Percentiles rank a stretch among this genome's conserved stretches.
Evolutionary conservation across 1,140 invertebrate genomes (phyloP).

Genomic region (Brachionus sp.): DNA sequence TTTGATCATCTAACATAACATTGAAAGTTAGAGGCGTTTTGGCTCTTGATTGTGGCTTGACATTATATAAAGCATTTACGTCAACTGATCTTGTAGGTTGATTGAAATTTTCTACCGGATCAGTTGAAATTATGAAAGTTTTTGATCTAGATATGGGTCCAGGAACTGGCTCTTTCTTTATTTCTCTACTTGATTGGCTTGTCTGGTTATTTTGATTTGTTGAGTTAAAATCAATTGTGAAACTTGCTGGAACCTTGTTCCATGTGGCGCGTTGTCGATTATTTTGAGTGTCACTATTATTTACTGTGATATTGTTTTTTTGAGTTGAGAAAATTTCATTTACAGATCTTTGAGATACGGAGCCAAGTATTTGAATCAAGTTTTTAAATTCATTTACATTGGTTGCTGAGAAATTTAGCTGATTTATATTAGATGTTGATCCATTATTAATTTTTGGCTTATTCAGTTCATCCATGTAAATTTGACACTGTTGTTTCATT

Average conservation of each 20-base stretch:
- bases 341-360: background rate
- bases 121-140: slow-evolving; percentile 14
- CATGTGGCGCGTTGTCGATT: background rate
- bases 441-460: background rate
- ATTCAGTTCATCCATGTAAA: background rate
- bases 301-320: background rate
- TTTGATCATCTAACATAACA: slow-evolving; percentile 24
- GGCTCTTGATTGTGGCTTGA: background rate
- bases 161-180: background rate
- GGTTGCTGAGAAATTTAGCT: background rate
- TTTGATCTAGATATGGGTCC: background rate
- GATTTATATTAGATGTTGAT: background rate
- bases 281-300: background rate
- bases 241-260: background rate
- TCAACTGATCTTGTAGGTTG: background rate
- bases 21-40: slow-evolving; percentile 37
- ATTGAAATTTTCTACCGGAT: background rate
- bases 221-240: background rate
- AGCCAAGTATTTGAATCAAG: background rate
- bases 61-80: slow-evolving; percentile 34
- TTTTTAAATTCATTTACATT: background rate
- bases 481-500: slow-evolving; percentile 9
- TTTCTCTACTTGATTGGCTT: background rate
- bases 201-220: background rate
- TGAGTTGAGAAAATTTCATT: background rate